Conservation (phyloP, 2,888 invertebrate species). For the Euproctis similis region DNA sequence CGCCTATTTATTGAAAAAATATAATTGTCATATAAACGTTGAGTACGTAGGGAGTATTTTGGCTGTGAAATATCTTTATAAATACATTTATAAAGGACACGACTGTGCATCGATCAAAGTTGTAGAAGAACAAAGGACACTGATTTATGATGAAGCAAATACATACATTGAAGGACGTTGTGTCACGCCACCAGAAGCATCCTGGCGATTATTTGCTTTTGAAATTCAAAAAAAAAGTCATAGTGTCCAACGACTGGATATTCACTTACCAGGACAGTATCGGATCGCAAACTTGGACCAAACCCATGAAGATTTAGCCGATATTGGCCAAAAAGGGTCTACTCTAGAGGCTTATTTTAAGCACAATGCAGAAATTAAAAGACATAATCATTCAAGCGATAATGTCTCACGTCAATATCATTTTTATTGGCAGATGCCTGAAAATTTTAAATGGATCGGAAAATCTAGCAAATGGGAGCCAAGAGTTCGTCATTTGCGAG, state of each 20-base stretch:
- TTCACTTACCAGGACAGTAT: conserved; percentile 10
- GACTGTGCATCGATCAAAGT: conserved; percentile 7
- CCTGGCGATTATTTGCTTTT: not conserved
- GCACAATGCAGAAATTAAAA: conserved; percentile 9
- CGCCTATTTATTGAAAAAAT: conserved; percentile 10
- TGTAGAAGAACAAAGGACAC: conserved; percentile 9
- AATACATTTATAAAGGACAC: conserved; percentile 8
- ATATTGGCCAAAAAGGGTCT: conserved; percentile 10
- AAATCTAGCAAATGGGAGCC: conserved; percentile 10
- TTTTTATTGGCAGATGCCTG: conserved; percentile 7
- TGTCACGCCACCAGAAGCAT: conserved; percentile 8
- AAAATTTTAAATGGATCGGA: conserved; percentile 10
- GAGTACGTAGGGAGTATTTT: conserved; percentile 8
- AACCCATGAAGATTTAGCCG: conserved; percentile 12
- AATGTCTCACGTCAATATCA: conserved; percentile 10
- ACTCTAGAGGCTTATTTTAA: conserved; percentile 11
- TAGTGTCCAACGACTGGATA: conserved; percentile 6
- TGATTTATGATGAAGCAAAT: conserved; percentile 10
- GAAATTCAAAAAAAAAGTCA: not conserved
- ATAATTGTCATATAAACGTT: conserved; percentile 12
- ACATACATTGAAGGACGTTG: conserved; percentile 12
- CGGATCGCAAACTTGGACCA: conserved; percentile 10
- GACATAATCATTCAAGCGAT: conserved; percentile 9
- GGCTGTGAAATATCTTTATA: conserved; percentile 13
- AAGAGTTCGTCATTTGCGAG: conserved; percentile 10